Percentiles rank a stretch among this genome's conserved stretches.
Conservation (phyloP, 2,888 invertebrate species). For the Andrena fulva region DNA sequence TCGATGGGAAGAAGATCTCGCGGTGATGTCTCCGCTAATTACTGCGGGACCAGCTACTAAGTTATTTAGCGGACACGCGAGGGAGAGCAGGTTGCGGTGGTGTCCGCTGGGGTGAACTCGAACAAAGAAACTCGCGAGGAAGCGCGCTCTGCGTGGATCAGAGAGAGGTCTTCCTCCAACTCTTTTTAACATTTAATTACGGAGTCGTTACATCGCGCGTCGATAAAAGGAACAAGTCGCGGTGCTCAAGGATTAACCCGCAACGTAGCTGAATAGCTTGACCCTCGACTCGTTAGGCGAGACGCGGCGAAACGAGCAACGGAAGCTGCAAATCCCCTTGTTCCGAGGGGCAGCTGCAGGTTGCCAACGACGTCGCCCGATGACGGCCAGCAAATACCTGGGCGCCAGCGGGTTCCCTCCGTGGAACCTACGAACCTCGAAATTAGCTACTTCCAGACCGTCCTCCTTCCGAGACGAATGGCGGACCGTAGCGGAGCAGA, state of each 20-base stretch:
- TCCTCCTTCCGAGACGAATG: slow-evolving; percentile 65
- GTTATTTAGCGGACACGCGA: slow-evolving; percentile 67
- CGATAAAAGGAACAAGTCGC: not conserved
- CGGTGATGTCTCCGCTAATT: slow-evolving; percentile 62
- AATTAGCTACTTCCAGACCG: slow-evolving; percentile 68
- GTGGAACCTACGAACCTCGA: slow-evolving; percentile 52
- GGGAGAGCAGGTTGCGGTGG: not conserved
- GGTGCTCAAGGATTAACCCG: not conserved
- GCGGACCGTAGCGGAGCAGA: slow-evolving; percentile 43
- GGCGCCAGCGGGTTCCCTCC: slow-evolving; percentile 30
- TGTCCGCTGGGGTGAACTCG: slow-evolving; percentile 40
- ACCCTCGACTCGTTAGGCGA: not conserved
- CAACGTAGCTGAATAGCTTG: not conserved
- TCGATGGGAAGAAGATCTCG: slow-evolving; percentile 48
- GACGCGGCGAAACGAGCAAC: not conserved
- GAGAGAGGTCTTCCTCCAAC: not conserved
- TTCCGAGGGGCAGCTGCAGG: not conserved
- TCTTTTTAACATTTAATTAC: no score
- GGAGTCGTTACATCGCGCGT: no score
- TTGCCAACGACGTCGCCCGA: slow-evolving; percentile 23
- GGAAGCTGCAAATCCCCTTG: slow-evolving; percentile 22
- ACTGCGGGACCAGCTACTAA: slow-evolving; percentile 62
- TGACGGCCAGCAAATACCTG: slow-evolving; percentile 45
- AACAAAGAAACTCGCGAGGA: slow-evolving; percentile 51
- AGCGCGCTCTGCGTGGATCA: slow-evolving; percentile 17